phyloP scores from a whole-genome alignment of 2,797 vertebrate genomes.

The Botia kubotai region DNA sequence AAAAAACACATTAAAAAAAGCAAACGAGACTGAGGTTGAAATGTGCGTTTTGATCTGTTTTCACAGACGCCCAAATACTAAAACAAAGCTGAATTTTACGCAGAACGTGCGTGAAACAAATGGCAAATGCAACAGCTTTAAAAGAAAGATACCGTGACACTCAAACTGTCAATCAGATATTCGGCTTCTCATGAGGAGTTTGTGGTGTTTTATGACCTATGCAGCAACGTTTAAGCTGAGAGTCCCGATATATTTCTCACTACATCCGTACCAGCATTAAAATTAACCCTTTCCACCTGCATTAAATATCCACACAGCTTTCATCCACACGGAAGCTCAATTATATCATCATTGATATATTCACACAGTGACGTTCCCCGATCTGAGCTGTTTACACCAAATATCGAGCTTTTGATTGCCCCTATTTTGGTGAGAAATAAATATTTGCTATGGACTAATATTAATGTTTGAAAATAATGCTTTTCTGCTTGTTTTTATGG shows the following conservation, averaged over 20 bases:
- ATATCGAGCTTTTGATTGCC: slow-evolving; percentile 37
- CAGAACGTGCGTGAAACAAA: background rate
- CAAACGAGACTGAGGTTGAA: background rate
- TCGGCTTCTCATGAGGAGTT: background rate
- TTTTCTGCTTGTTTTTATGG: too few relatives aligned
- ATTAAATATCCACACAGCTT: slow-evolving; percentile 40
- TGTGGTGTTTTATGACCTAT: slow-evolving; percentile 48
- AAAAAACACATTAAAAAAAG: background rate
- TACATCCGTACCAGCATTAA: slow-evolving; percentile 36
- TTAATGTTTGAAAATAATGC: too few relatives aligned
- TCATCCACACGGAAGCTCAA: slow-evolving; percentile 1
- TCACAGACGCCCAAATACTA: background rate
- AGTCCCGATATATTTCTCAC: slow-evolving; percentile 25
- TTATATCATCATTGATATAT: background rate
- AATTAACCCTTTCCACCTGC: background rate
- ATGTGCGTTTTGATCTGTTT: background rate
- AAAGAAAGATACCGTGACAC: slow-evolving; percentile 40
- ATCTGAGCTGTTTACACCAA: too few relatives aligned
- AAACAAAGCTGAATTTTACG: background rate
- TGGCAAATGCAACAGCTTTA: slow-evolving; percentile 43
- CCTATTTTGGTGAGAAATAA: too few relatives aligned
- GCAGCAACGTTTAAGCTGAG: slow-evolving; percentile 48
- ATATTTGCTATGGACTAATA: too few relatives aligned
- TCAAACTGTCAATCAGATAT: slow-evolving; percentile 48
- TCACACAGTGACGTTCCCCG: background rate